phyloP scores from a whole-genome alignment of 1,140 invertebrate species.

The Ooceraea biroi region DNA sequence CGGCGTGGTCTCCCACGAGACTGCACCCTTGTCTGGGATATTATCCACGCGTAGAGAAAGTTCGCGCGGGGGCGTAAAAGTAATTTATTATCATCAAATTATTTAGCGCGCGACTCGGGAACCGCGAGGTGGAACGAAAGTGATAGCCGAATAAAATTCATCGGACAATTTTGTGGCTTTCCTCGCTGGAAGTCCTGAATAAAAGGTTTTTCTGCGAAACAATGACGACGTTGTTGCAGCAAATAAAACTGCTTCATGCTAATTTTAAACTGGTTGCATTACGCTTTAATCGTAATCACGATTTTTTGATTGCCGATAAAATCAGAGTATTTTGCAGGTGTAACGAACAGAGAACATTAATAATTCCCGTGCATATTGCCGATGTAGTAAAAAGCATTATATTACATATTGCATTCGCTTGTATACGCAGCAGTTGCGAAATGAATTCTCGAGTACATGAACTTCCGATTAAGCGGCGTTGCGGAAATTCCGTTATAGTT shows the following conservation, averaged over 20 bases:
- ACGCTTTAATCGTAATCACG: too few relatives aligned
- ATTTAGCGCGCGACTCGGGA: background rate
- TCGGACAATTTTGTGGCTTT: background rate
- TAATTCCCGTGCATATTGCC: background rate
- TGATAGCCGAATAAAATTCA: background rate
- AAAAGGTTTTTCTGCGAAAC: background rate
- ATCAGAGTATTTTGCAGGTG: background rate
- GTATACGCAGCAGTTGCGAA: conserved; percentile 55
- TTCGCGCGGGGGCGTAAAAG: background rate
- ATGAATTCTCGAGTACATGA: conserved; percentile 60
- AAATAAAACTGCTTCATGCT: too few relatives aligned
- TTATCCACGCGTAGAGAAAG: conserved; percentile 29
- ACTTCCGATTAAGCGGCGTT: conserved; percentile 64
- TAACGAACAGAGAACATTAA: background rate
- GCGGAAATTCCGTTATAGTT: conserved; percentile 34
- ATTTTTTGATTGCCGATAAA: too few relatives aligned
- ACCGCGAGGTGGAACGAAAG: background rate
- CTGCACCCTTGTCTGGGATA: conserved; percentile 18
- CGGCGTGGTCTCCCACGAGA: conserved; percentile 13
- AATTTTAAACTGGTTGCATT: too few relatives aligned
- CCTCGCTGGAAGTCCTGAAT: background rate
- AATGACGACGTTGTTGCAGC: too few relatives aligned
- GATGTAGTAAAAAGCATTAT: background rate
- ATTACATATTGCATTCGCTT: conserved; percentile 32
- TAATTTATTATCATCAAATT: conserved; percentile 53